phyloP scores from a whole-genome alignment of 2,113 vertebrate species.

The Fregata magnificens region DNA sequence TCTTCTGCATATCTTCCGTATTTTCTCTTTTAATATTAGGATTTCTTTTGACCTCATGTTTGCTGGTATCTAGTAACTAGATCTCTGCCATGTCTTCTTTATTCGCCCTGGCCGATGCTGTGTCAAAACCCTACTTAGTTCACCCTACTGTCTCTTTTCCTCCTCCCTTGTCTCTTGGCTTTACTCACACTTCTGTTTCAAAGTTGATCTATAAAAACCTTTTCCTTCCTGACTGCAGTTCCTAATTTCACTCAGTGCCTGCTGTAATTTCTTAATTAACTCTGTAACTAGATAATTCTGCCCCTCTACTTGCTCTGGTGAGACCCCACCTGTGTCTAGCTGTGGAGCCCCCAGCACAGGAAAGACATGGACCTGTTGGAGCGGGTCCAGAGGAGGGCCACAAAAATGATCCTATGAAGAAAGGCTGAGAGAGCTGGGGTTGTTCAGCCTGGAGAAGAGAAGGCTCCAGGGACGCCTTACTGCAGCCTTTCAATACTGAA shows the following conservation, averaged over 20 bases:
- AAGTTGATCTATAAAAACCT: not conserved
- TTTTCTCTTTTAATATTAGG: not conserved
- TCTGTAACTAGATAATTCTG: not conserved
- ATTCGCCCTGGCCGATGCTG: not conserved
- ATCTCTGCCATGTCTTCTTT: not conserved
- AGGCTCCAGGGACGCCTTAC: too few relatives aligned
- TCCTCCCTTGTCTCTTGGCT: not conserved
- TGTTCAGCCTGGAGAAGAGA: too few relatives aligned
- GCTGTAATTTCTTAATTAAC: constrained; percentile 25
- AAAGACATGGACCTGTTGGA: too few relatives aligned
- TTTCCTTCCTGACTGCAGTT: not conserved
- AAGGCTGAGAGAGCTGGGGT: too few relatives aligned
- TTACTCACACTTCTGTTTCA: not conserved
- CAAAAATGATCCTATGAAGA: too few relatives aligned
- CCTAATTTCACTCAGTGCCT: not conserved
- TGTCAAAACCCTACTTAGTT: not conserved
- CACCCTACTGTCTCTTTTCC: not conserved
- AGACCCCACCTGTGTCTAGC: too few relatives aligned
- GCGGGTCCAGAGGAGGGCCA: too few relatives aligned
- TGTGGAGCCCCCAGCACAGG: too few relatives aligned
- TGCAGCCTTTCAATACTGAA: too few relatives aligned
- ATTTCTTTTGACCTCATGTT: not conserved
- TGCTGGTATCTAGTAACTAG: not conserved
- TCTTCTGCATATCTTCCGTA: not conserved
- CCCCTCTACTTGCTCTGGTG: too few relatives aligned